Evolutionary conservation across 2,797 vertebrate species (phyloP).

Genomic region (Schizothorax lantsangensis): DNA sequence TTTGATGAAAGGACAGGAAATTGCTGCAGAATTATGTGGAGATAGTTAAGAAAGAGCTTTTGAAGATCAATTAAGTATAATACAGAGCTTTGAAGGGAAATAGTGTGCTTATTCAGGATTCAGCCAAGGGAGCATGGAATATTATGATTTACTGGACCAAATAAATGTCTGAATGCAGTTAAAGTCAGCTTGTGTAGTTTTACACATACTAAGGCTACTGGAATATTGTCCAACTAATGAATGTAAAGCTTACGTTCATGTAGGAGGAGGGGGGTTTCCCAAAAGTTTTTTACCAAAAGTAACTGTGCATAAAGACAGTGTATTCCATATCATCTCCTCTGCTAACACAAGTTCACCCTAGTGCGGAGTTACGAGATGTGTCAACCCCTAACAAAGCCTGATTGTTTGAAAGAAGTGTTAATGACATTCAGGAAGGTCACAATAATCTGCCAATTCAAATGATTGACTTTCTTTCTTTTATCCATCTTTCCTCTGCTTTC

Average conservation of each 20-base stretch:
- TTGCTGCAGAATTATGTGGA: no score
- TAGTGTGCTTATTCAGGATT: constrained; percentile 56
- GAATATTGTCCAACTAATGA: constrained; percentile 13
- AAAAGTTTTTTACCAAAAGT: background rate
- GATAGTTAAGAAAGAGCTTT: background rate
- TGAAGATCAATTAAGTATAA: no score
- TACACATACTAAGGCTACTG: constrained; percentile 16
- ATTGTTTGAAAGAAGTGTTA: constrained; percentile 43
- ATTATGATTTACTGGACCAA: constrained; percentile 52
- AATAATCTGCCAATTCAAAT: constrained; percentile 41
- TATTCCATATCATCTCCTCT: background rate
- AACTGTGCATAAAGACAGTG: background rate
- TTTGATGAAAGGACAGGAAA: no score
- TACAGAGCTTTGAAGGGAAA: constrained; percentile 50
- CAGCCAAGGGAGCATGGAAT: constrained; percentile 43
- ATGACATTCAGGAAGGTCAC: constrained; percentile 47
- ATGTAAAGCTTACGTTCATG: constrained; percentile 7
- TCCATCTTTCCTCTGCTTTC: background rate
- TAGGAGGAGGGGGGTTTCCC: background rate
- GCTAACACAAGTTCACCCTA: constrained; percentile 8
- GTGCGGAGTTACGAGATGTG: constrained; percentile 9
- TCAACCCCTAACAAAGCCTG: constrained; percentile 17
- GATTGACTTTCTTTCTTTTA: constrained; percentile 23
- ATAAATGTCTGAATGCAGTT: constrained; percentile 53
- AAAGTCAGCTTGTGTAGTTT: constrained; percentile 36